Conservation (phyloP, 1,140 invertebrate species). For the Drosophila sucinea region DNA sequence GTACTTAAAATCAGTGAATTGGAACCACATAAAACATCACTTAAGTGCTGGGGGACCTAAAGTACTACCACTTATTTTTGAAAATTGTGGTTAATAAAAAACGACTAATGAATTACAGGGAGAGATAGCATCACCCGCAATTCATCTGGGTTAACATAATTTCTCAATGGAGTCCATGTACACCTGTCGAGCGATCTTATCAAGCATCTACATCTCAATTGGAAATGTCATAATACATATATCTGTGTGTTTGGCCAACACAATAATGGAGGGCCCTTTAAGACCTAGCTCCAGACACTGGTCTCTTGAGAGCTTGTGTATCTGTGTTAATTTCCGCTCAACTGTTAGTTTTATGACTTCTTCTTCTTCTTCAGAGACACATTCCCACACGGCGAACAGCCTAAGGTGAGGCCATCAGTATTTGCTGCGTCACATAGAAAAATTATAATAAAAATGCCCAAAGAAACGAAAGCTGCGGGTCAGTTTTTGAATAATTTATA, state of each 20-base stretch:
- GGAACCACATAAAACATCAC: neutral
- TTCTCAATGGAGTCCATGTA: neutral
- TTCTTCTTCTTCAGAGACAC: conserved; percentile 26
- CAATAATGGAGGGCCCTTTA: conserved; percentile 38
- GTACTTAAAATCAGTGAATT: neutral
- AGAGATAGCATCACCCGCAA: conserved; percentile 24
- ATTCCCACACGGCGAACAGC: conserved; percentile 57
- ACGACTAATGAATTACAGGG: conserved; percentile 35
- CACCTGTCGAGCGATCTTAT: conserved; percentile 39
- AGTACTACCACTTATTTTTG: neutral
- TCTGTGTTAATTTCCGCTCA: conserved; percentile 76
- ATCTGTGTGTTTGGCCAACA: conserved; percentile 44
- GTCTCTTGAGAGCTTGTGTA: conserved; percentile 22
- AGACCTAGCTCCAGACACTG: neutral
- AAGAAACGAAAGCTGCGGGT: conserved; percentile 48
- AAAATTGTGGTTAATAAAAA: neutral
- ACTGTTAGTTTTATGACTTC: conserved; percentile 76
- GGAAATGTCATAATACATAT: conserved; percentile 33
- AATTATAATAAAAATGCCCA: conserved; percentile 30
- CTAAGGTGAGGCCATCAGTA: conserved; percentile 18
- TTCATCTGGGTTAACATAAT: conserved; percentile 14
- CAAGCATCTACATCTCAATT: conserved; percentile 60
- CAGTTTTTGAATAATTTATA: conserved; percentile 75
- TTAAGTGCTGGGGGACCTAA: neutral
- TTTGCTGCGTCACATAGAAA: conserved; percentile 69